phyloP scores from a whole-genome alignment of 2,888 invertebrate species.

The Aethes cnicana region DNA sequence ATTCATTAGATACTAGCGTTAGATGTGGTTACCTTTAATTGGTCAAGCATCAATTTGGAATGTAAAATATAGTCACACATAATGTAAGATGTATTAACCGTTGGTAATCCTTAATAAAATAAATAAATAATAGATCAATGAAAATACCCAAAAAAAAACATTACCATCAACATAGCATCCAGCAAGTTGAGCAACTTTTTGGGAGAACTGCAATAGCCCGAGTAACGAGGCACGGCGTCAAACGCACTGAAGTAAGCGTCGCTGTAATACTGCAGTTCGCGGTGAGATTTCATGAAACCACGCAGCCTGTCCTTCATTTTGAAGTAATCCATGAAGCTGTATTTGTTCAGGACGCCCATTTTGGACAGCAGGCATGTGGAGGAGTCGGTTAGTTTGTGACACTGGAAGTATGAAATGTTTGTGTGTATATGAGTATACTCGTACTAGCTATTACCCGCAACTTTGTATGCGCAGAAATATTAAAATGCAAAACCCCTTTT shows the following conservation, averaged over 20 bases:
- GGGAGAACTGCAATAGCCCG: conserved; percentile 58
- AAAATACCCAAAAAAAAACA: conserved; percentile 38
- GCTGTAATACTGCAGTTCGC: conserved; percentile 44
- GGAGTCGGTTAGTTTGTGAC: conserved; percentile 53
- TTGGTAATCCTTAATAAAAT: too few relatives aligned
- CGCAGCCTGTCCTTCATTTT: conserved; percentile 63
- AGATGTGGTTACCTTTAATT: too few relatives aligned
- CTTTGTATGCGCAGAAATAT: too few relatives aligned
- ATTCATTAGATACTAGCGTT: too few relatives aligned
- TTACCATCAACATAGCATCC: conserved; percentile 68
- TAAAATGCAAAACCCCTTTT: too few relatives aligned
- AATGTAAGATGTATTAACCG: too few relatives aligned
- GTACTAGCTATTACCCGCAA: too few relatives aligned
- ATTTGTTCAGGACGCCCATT: conserved; percentile 66
- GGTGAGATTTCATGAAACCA: conserved; percentile 40
- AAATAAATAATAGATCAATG: too few relatives aligned
- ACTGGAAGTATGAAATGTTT: conserved; percentile 48
- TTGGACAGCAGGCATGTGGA: conserved; percentile 59
- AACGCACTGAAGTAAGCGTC: conserved; percentile 52
- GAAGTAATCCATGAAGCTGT: conserved; percentile 69
- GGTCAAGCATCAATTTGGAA: too few relatives aligned
- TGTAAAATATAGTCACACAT: too few relatives aligned
- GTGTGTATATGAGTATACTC: too few relatives aligned
- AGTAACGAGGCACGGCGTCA: conserved; percentile 52
- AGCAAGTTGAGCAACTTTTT: conserved; percentile 65